These are phyloP conservation scores for Turritopsis rubra DNA, from an alignment of 30 jellyfish, hydroid and myxozoan genomes.

Conservation along the genomic window DNA sequence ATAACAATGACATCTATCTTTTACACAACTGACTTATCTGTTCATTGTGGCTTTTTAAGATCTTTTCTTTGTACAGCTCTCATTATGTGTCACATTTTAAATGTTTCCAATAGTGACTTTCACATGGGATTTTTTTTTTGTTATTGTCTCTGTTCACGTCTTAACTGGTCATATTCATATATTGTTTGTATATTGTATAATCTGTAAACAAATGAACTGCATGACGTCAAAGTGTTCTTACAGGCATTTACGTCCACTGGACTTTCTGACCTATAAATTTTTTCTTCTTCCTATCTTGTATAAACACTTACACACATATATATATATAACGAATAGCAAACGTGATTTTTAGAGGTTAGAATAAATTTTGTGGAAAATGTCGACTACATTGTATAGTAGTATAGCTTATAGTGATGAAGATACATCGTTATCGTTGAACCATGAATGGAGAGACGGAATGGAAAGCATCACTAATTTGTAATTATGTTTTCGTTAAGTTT, in stretches of 20 bases:
- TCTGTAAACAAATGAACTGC: not conserved
- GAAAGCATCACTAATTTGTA: not conserved
- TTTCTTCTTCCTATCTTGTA: too few relatives aligned
- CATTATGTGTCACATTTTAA: not conserved
- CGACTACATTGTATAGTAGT: not conserved
- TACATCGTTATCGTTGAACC: not conserved
- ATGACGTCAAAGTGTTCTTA: not conserved
- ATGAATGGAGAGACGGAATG: slow-evolving; percentile 13
- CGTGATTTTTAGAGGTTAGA: not conserved
- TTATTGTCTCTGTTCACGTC: not conserved
- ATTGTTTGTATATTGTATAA: too few relatives aligned
- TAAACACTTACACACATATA: too few relatives aligned
- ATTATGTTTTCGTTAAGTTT: not conserved
- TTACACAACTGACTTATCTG: not conserved
- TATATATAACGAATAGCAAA: not conserved
- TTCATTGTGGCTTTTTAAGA: not conserved
- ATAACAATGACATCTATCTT: not conserved
- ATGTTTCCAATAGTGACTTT: not conserved
- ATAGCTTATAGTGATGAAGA: not conserved
- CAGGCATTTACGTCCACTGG: too few relatives aligned
- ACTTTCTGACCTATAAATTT: too few relatives aligned
- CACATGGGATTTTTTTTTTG: not conserved
- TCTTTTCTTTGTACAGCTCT: not conserved
- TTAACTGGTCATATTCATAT: too few relatives aligned
- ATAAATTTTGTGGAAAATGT: not conserved